Percentiles rank a stretch among this genome's conserved stretches.
Evolutionary conservation across 1,140 invertebrate genomes (phyloP).

Genomic region (Lucilia cuprina): DNA sequence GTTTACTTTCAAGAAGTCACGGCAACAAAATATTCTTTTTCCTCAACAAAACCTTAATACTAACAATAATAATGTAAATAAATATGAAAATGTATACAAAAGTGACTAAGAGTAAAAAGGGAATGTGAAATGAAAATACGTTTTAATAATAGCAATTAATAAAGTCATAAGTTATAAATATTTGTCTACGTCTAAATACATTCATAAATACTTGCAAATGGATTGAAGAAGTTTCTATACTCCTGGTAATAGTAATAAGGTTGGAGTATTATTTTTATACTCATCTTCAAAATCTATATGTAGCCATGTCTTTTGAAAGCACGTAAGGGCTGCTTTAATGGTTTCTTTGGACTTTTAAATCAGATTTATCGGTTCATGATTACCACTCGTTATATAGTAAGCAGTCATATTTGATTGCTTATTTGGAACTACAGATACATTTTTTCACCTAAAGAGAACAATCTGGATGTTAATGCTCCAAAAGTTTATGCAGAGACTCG

Average conservation of each 20-base stretch:
- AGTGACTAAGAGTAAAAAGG: background rate
- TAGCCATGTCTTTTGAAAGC: no score
- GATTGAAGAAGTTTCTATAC: background rate
- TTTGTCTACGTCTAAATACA: background rate
- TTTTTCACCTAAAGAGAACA: no score
- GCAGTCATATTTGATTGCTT: no score
- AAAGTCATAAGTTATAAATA: slow-evolving; percentile 15
- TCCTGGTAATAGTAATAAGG: background rate
- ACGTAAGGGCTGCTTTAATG: no score
- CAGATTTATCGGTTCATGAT: no score
- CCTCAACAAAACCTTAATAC: background rate
- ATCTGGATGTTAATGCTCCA: no score
- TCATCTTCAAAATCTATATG: no score
- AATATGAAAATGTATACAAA: background rate
- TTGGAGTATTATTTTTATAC: no score
- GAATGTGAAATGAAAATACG: background rate
- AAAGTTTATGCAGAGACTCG: no score
- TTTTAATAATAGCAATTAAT: slow-evolving; percentile 4
- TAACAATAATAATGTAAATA: background rate
- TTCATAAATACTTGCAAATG: background rate
- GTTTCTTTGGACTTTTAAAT: no score
- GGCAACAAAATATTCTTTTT: background rate
- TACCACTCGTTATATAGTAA: no score
- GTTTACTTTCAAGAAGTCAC: slow-evolving; percentile 7
- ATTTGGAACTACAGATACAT: no score